Evolutionary conservation across 2,797 vertebrate species (phyloP), one percentile per base, ranked within the genome.

Genomic region (Falco novaeseelandiae): DNA sequence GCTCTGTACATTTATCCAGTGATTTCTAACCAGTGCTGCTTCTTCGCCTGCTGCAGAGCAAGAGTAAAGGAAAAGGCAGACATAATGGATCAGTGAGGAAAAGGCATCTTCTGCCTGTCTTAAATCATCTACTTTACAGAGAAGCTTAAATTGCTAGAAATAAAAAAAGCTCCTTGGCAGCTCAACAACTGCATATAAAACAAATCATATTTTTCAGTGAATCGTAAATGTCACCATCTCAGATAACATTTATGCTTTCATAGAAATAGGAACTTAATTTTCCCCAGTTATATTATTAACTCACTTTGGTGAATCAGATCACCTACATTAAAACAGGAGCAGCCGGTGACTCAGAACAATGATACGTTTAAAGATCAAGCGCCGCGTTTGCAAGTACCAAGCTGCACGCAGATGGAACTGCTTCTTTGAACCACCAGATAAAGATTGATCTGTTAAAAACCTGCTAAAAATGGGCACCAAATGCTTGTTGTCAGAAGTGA

Each of bases 41-140:
- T 54, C 63, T 94, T 90, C 8, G 19, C 81, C 93, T 74, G 74
- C 86, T 87, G 32, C 72, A 96, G 70, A 95, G 70, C 46, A 76
- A 69, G 93, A 95, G 87, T 66, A 83, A 91, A 77, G 71, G 79
- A 94, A 96, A 92, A 97, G 87, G 91, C 94, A 94, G 90, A 76
- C 94, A 92, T 86, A 97, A 97, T 89, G 92, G 89, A 96, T 96
- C 88, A 69, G 92, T 90, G 87, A 97, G 86, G 80, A 87, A 95
- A 97, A 96, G 63, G 95, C 94, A 97, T 96, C 95, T 96, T 93
- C 88, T 97, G 90, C 96, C 95, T 94, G 80, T 97, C 91, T 96
- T 97, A 96, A 96, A 96, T 97, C 74, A 96, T 97, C 91, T 93
- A 42, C 82, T 96, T 89, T 94, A 95, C 90, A 92, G 88, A 93